Evolutionary conservation across 2,888 invertebrate species (phyloP).

Genomic region (Pediacus dermestoides): DNA sequence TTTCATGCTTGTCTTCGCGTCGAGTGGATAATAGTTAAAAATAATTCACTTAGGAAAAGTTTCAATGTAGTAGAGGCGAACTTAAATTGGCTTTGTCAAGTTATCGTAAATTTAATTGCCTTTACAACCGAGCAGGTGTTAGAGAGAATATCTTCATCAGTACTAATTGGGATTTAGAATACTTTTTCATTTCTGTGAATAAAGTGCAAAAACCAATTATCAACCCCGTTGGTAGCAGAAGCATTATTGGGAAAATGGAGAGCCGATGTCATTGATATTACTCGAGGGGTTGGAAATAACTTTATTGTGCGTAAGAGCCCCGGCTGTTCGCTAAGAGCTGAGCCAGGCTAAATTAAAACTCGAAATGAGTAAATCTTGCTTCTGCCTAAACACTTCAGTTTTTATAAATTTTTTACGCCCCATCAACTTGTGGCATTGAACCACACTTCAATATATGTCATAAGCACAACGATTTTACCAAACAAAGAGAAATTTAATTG

Average conservation of each 20-base stretch:
- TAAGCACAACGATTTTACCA: too few relatives aligned
- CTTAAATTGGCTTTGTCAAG: constrained; percentile 6
- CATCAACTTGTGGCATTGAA: constrained; percentile 9
- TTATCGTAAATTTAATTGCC: constrained; percentile 13
- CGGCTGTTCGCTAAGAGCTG: constrained; percentile 19
- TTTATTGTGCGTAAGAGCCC: constrained; percentile 33
- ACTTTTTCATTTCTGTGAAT: constrained; percentile 12
- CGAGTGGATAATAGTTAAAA: too few relatives aligned
- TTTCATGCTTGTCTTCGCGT: too few relatives aligned
- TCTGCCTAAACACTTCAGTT: constrained; percentile 15
- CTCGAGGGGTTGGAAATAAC: constrained; percentile 39
- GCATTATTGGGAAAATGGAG: constrained; percentile 36
- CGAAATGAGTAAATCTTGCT: constrained; percentile 21
- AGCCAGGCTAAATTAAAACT: constrained; percentile 24
- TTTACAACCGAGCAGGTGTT: constrained; percentile 11
- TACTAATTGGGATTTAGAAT: constrained; percentile 17
- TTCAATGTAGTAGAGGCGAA: background rate
- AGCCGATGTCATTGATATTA: constrained; percentile 39
- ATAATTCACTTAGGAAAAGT: too few relatives aligned
- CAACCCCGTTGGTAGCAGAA: constrained; percentile 18
- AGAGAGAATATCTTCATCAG: constrained; percentile 12
- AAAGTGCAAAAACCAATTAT: constrained; percentile 34
- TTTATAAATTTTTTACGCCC: constrained; percentile 21
- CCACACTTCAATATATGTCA: constrained; percentile 5
- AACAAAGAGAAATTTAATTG: too few relatives aligned